Base-by-base conservation (phyloP, 2,888 invertebrate genomes). In the Limnephilus rhombicus region DNA sequence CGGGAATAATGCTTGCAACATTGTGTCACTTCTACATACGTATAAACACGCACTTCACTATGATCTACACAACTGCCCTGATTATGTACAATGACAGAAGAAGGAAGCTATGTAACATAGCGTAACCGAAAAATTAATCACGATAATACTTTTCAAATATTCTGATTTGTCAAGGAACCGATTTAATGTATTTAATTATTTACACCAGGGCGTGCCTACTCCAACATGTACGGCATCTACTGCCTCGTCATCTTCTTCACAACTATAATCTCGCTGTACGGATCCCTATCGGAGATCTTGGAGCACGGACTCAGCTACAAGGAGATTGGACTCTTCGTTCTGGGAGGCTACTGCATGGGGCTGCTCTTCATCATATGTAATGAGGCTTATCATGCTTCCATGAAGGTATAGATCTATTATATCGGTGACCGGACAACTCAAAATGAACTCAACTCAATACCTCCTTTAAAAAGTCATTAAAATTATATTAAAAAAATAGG, bases 211-310 rank as follows among this genome's bases (percentile, higher is more conserved):
- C 95, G 97, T 87, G 98, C 98, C 0, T 98, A 98, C 94, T 97
- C 97, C 90, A 98, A 98, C 94, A 97, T 98, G 97, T 98, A 98
- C 94, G 97, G 97, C 15, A 97, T 98, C 94, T 98, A 97, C 94
- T 98, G 97, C 94, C 96, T 98, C 95, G 96, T 98, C 3, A 97
- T 98, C 91, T 97, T 98, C 94, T 97, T 98, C 94, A 98, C 98
- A 3, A 97, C 97, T 13, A 98, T 97, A 18, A 97, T 97, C 86
- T 97, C 98, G 5, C 96, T 97, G 9, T 98, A 97, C 94, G 98
- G 98, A 0, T 97, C 97, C 11, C 95, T 98, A 24, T 97, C 97
- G 13, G 98, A 98, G 94, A 97, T 98, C 94, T 95, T 98, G 89
- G 98, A 98, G 94, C 97, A 97, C 92, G 98, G 98, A 0, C 95